phyloP scores from a whole-genome alignment of 2,113 vertebrate species.

The Leptocoma aspasia region DNA sequence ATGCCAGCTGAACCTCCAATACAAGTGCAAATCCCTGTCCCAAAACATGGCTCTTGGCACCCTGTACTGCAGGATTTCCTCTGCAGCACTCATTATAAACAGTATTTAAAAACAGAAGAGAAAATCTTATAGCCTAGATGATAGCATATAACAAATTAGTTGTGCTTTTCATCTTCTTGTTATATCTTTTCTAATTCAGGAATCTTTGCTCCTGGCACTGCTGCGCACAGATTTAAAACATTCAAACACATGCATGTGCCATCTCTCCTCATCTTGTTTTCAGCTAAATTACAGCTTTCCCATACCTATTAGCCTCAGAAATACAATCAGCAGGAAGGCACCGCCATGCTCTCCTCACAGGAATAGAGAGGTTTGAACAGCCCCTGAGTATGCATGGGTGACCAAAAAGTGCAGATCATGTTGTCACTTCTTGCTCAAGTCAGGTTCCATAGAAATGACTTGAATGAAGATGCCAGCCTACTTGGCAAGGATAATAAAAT shows the following conservation, averaged over 20 bases:
- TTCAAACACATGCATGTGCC: background rate
- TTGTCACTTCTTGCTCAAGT: slow-evolving; percentile 9
- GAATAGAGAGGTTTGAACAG: background rate
- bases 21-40: background rate
- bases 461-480: slow-evolving; percentile 30
- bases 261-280: background rate
- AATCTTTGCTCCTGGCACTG: background rate
- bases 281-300: background rate
- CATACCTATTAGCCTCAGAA: background rate
- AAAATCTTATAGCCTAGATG: background rate
- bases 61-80: background rate
- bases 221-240: background rate
- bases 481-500: slow-evolving; percentile 20
- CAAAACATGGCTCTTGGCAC: background rate
- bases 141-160: background rate
- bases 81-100: background rate
- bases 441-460: background rate
- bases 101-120: background rate
- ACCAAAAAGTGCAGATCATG: background rate
- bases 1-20: background rate
- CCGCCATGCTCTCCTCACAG: background rate
- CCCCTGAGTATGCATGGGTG: background rate
- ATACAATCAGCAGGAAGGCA: background rate
- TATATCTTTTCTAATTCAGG: background rate
- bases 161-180: background rate